Evolutionary conservation across 2,797 vertebrate genomes (phyloP).

Genomic region (Ctenopoma kingsleyae): DNA sequence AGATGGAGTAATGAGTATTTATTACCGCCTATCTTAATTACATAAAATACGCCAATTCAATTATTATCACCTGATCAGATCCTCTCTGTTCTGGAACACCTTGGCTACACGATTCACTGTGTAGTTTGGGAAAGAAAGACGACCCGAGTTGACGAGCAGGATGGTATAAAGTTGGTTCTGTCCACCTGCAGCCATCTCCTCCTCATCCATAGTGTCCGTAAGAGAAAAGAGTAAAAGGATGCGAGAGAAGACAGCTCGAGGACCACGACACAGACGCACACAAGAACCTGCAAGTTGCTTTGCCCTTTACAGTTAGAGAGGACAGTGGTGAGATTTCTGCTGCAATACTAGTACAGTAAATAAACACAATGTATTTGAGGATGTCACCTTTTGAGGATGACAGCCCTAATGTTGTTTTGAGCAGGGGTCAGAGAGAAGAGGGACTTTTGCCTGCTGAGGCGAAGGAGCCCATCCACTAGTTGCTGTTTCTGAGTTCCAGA

Average conservation of each 20-base stretch:
- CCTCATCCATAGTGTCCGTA: constrained; percentile 90
- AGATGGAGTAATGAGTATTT: constrained; percentile 3
- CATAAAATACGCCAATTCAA: neutral
- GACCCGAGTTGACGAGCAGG: constrained; percentile 91
- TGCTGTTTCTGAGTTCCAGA: constrained; percentile 90
- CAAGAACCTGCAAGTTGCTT: constrained; percentile 88
- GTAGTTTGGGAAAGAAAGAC: constrained; percentile 90
- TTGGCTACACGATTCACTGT: constrained; percentile 82
- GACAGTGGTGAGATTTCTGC: constrained; percentile 3
- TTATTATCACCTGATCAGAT: constrained; percentile 89
- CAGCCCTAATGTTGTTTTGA: constrained; percentile 80
- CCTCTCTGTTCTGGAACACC: constrained; percentile 92
- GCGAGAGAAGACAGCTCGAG: constrained; percentile 91
- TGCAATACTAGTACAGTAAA: neutral
- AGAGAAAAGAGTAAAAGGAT: constrained; percentile 92
- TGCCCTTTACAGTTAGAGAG: constrained; percentile 81
- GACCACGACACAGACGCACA: constrained; percentile 83
- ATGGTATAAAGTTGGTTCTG: constrained; percentile 92
- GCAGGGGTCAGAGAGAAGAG: constrained; percentile 83
- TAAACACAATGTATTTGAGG: neutral
- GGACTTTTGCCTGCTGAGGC: constrained; percentile 90
- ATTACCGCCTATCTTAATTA: neutral
- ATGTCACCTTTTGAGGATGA: constrained; percentile 92
- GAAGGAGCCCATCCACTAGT: constrained; percentile 88
- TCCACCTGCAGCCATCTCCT: constrained; percentile 90